A percentile compares a stretch with the other conserved stretches of the same genome.
phyloP scores from a whole-genome alignment of 2,888 invertebrate genomes.

The Watsonalla binaria region DNA sequence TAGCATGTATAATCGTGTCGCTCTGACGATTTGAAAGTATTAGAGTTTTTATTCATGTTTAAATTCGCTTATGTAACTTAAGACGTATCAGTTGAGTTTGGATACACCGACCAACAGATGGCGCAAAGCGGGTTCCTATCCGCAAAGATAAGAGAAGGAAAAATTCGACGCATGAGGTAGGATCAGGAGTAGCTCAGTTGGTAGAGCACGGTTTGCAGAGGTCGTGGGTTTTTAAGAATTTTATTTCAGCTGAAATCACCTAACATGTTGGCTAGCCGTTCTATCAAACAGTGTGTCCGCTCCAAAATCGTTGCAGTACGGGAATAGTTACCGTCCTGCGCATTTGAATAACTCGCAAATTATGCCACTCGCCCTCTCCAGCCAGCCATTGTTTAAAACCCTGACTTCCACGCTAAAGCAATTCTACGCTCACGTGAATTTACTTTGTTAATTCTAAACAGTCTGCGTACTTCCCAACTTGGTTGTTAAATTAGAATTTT shows the following conservation, averaged over 20 bases:
- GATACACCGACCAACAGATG: no score
- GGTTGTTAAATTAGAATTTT: constrained; percentile 11
- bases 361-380: constrained; percentile 21
- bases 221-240: neutral
- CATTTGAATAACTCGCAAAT: constrained; percentile 51
- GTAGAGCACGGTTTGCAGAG: no score
- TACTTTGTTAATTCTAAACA: constrained; percentile 8
- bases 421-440: constrained; percentile 16
- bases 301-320: constrained; percentile 31
- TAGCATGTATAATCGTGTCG: no score
- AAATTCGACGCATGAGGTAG: neutral
- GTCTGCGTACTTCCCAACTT: constrained; percentile 8
- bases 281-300: constrained; percentile 10
- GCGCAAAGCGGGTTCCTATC: no score
- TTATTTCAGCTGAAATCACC: neutral
- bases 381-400: constrained; percentile 29
- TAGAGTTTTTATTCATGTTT: no score
- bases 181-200: no score
- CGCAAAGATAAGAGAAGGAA: no score
- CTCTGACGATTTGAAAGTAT: no score
- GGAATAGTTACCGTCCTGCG: constrained; percentile 37
- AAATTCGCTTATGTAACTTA: no score
- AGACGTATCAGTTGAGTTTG: no score
- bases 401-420: constrained; percentile 14
- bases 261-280: constrained; percentile 2